phyloP scores from a whole-genome alignment of 1,140 invertebrate species.

The Adelges cooleyi region DNA sequence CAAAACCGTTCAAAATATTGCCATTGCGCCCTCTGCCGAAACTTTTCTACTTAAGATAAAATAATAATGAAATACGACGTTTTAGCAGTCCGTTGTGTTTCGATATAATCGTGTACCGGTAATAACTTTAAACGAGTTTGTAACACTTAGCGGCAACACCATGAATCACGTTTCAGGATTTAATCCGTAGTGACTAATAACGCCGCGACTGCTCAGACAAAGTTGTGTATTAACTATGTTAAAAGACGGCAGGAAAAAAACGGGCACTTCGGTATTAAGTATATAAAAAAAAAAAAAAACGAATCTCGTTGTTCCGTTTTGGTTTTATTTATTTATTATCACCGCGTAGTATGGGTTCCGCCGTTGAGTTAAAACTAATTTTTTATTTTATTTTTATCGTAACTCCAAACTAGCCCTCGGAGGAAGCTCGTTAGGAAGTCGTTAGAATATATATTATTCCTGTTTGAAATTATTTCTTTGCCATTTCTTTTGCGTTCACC shows the following conservation, averaged over 20 bases:
- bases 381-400: neutral
- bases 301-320: constrained; percentile 6
- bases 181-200: constrained; percentile 17
- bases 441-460: constrained; percentile 27
- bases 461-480: constrained; percentile 10
- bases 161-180: constrained; percentile 14
- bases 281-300: neutral
- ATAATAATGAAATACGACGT: no score
- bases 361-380: neutral
- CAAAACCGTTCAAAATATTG: no score
- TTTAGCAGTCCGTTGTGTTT: neutral
- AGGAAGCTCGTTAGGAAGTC: constrained; percentile 29
- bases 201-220: neutral
- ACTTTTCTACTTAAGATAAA: no score
- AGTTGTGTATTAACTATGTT: constrained; percentile 4
- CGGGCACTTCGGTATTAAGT: no score
- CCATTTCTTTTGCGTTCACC: neutral
- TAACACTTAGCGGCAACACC: neutral
- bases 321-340: constrained; percentile 18
- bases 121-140: constrained; percentile 15
- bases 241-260: no score
- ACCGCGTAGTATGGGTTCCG: constrained; percentile 5
- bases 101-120: constrained; percentile 5
- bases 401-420: neutral
- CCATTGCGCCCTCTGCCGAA: no score